A percentile compares a stretch with the other conserved stretches of the same genome.
These are phyloP conservation scores for Leucophenga maculata DNA, from an alignment of 2,888 invertebrate genomes.

Conservation along the genomic window DNA sequence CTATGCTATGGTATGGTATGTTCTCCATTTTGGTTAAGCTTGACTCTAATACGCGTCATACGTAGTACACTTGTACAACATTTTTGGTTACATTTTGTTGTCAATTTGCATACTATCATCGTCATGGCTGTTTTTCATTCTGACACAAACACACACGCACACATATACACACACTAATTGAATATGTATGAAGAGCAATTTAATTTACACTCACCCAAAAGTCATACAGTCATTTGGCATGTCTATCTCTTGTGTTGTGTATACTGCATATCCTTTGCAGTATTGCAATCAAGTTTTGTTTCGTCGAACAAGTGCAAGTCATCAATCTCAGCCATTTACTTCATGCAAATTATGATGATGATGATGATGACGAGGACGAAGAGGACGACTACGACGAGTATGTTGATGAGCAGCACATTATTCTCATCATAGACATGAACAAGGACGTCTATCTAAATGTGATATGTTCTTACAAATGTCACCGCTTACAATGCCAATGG, in stretches of 20 bases:
- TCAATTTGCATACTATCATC: constrained; percentile 69
- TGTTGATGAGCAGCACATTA: background rate
- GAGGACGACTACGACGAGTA: background rate
- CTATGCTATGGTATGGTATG: background rate
- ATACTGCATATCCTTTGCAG: background rate
- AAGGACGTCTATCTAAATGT: background rate
- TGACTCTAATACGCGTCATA: constrained; percentile 2
- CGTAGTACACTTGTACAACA: background rate
- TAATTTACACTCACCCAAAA: constrained; percentile 65
- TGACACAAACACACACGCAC: constrained; percentile 22
- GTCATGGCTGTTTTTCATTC: constrained; percentile 65
- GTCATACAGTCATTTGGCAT: constrained; percentile 65
- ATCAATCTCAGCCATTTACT: constrained; percentile 47
- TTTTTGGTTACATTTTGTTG: constrained; percentile 43
- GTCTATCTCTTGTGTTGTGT: constrained; percentile 44
- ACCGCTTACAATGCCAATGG: constrained; percentile 48
- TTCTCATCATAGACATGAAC: background rate
- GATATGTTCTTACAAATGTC: background rate
- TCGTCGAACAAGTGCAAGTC: constrained; percentile 34
- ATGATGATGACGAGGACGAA: constrained; percentile 1
- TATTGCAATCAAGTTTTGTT: constrained; percentile 20
- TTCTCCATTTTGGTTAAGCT: constrained; percentile 1
- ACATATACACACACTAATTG: constrained; percentile 51
- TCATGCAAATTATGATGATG: background rate
- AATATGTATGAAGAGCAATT: constrained; percentile 65